Conservation (phyloP, 2,113 vertebrate species). For the Charina bottae region DNA sequence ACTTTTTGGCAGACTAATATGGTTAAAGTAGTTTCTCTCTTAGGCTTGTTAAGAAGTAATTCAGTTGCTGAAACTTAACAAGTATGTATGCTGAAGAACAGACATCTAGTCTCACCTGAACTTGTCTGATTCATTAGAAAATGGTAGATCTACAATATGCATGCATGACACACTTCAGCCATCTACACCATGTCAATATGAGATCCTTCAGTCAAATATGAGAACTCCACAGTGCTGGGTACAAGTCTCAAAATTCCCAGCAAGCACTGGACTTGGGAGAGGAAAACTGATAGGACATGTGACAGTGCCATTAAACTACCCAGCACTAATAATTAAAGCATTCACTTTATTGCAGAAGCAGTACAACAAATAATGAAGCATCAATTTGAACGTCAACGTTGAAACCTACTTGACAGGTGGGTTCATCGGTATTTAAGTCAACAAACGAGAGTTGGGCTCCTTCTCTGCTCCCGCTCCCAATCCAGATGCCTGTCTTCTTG, state of each 20-base stretch:
- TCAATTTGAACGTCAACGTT: constrained; percentile 11
- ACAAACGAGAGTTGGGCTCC: constrained; percentile 80
- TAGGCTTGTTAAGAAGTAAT: not conserved
- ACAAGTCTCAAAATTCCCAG: too few species aligned
- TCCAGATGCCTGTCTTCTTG: constrained; percentile 76
- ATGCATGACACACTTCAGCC: not conserved
- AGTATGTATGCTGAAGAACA: not conserved
- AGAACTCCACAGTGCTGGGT: not conserved
- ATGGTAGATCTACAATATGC: not conserved
- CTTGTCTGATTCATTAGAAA: not conserved
- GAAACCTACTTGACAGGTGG: constrained; percentile 79
- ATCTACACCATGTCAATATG: too few species aligned
- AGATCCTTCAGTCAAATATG: too few species aligned
- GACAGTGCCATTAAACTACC: too few species aligned
- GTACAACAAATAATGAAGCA: constrained; percentile 3
- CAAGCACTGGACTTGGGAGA: too few species aligned
- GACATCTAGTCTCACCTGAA: not conserved
- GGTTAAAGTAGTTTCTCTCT: not conserved
- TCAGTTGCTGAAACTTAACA: not conserved
- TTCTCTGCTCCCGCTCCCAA: constrained; percentile 84
- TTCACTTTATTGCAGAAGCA: constrained; percentile 27
- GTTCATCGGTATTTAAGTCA: constrained; percentile 78
- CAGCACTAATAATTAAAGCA: constrained; percentile 31
- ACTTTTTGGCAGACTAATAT: not conserved
- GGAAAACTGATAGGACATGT: too few species aligned